These are phyloP conservation scores for Sarcophaga peregrina DNA, from an alignment of 1,140 invertebrate genomes.

Conservation along the genomic window DNA sequence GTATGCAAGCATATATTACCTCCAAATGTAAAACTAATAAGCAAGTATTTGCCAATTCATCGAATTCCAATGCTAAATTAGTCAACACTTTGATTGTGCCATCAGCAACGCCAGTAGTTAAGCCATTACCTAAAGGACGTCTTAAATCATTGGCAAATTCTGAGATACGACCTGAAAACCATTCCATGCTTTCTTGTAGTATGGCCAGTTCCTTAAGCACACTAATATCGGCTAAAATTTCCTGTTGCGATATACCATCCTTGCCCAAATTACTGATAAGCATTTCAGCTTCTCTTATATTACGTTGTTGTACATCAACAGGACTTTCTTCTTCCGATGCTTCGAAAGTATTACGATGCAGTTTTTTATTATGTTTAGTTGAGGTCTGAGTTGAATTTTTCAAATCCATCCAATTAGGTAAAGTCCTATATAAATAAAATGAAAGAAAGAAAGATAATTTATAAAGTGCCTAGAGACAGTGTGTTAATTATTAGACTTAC, in stretches of 20 bases:
- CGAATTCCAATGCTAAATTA: slow-evolving; percentile 82
- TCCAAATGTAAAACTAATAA: slow-evolving; percentile 92
- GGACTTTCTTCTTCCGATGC: slow-evolving; percentile 77
- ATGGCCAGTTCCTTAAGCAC: slow-evolving; percentile 86
- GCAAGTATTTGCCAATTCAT: slow-evolving; percentile 90
- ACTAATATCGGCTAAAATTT: slow-evolving; percentile 82
- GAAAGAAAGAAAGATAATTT: neutral
- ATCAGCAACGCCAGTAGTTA: slow-evolving; percentile 55
- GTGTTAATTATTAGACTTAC: slow-evolving; percentile 64
- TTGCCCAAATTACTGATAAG: slow-evolving; percentile 89
- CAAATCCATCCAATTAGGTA: slow-evolving; percentile 85
- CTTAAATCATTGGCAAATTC: slow-evolving; percentile 69
- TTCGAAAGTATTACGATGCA: slow-evolving; percentile 63
- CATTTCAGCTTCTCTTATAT: slow-evolving; percentile 91
- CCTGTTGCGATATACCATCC: slow-evolving; percentile 83
- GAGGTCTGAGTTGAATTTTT: slow-evolving; percentile 70
- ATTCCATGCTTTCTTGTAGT: slow-evolving; percentile 91
- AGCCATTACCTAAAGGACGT: slow-evolving; percentile 63
- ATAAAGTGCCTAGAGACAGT: neutral
- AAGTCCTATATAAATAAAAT: slow-evolving; percentile 71
- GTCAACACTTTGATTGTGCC: slow-evolving; percentile 68
- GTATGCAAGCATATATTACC: slow-evolving; percentile 66
- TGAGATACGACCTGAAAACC: slow-evolving; percentile 73
- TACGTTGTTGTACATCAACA: slow-evolving; percentile 82
- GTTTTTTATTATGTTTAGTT: slow-evolving; percentile 58